phyloP scores from a whole-genome alignment of 2,888 invertebrate genomes.

The Notodonta ziczac region DNA sequence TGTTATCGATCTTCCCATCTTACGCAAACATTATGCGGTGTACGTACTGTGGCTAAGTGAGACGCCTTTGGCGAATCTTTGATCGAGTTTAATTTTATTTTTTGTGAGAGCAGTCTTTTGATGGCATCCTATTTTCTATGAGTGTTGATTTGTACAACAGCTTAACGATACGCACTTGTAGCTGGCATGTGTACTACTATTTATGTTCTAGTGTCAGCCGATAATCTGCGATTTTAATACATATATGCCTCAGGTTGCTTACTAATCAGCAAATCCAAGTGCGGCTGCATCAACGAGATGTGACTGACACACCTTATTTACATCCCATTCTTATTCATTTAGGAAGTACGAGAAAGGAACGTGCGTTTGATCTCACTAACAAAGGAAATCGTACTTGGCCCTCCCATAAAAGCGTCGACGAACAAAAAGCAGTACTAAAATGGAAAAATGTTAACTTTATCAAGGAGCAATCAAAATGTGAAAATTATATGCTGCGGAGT shows the following conservation, averaged over 20 bases:
- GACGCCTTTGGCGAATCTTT: background rate
- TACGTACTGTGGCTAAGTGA: background rate
- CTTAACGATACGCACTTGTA: no score
- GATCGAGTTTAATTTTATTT: no score
- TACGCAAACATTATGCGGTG: conserved; percentile 51
- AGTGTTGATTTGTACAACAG: no score
- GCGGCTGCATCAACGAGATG: background rate
- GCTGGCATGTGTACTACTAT: no score
- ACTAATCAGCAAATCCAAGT: background rate
- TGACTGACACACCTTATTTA: background rate
- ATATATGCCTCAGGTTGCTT: no score
- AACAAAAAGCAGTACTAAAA: conserved; percentile 13
- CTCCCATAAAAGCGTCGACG: conserved; percentile 9
- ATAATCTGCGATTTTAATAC: no score
- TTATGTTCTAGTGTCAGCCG: no score
- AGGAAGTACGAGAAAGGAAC: conserved; percentile 2
- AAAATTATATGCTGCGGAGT: conserved; percentile 24
- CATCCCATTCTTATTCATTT: background rate
- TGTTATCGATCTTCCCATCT: conserved; percentile 73
- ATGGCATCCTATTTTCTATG: no score
- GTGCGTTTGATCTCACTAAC: background rate
- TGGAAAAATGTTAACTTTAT: conserved; percentile 16
- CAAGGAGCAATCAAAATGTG: conserved; percentile 26
- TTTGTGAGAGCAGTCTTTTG: no score
- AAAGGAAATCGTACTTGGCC: background rate